Base-by-base conservation (phyloP, 2,797 vertebrate species). In the Lacerta bilineata region DNA sequence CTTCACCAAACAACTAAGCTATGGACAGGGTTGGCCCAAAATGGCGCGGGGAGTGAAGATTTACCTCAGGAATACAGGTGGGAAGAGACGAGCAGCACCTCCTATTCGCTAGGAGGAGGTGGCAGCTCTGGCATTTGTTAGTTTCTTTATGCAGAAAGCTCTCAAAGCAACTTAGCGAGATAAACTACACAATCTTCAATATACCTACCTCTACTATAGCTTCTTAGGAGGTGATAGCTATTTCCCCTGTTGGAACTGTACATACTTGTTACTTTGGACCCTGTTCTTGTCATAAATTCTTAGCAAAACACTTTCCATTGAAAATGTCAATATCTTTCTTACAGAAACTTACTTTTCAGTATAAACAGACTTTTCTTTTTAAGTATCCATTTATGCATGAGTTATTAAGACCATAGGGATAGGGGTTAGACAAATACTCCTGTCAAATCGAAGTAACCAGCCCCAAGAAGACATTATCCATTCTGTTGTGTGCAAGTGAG, bases 361-460 rank as follows among this genome's bases (percentile, higher is more conserved):
- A 88, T 80, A 69, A 77, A 77, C 17, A 23, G 8, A 29, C 11
- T 68, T 83, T 79, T 72, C n/a, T 7, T 41, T 10, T 25, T 13
- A 88, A 84, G 46, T 6, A 15, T 15, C 7, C 59, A 15, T 80
- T 36, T 80, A 33, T 15, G 29, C 27, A 39, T 79, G 77, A 46
- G 64, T 72, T 80, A 71, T 27, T 83, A 83, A 61, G 55, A 11
- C 4, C 39, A 4, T 76, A 36, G 11, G 18, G 64, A 89, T 69
- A 25, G 75, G 75, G 83, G 68, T 23, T 50, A 89, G 61, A 75
- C 81, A 78, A 92, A 87, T 43, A 76, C 50, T 72, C 55, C 71
- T 82, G 59, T 82, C 78, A 88, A 87, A 90, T 64, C 71, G 88
- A 91, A 90, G 5, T 11, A 87, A 0, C 25, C 81, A 25, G 17